These are phyloP conservation scores for Drosophila antonietae DNA, from an alignment of 2,888 invertebrate genomes.

Conservation along the genomic window DNA sequence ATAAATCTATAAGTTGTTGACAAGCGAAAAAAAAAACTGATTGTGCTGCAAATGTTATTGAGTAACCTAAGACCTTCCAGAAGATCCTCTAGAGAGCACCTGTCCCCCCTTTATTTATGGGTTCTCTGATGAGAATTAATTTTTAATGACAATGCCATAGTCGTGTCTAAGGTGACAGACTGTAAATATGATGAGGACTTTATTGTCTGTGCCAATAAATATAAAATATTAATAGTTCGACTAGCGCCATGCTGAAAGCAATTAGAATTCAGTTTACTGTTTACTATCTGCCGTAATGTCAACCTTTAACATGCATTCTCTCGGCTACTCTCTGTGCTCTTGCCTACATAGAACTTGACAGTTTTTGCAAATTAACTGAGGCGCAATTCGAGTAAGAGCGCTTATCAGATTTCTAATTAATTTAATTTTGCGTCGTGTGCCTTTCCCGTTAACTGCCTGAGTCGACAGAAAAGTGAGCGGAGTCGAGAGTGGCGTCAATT, in stretches of 20 bases:
- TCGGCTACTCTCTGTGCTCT: too few species aligned
- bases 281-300: conserved; percentile 33
- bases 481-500: not conserved
- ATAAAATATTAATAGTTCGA: conserved; percentile 22
- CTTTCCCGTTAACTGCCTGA: conserved; percentile 53
- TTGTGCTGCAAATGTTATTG: not conserved
- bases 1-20: not conserved
- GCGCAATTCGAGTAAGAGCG: conserved; percentile 70
- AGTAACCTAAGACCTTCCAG: not conserved
- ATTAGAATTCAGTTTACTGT: conserved; percentile 41
- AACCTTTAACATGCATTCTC: conserved; percentile 28
- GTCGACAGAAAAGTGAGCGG: conserved; percentile 59
- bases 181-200: conserved; percentile 11
- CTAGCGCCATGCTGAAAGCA: conserved; percentile 23
- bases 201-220: conserved; percentile 23
- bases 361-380: conserved; percentile 70
- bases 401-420: conserved; percentile 81
- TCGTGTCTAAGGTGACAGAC: conserved; percentile 11
- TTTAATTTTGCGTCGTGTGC: conserved; percentile 71
- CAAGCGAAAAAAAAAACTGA: not conserved
- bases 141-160: not conserved
- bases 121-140: conserved; percentile 1
- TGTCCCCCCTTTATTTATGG: not conserved
- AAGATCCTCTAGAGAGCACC: not conserved
- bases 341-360: conserved; percentile 40